Evolutionary conservation across 30 jellyfish, hydroid and myxozoan genomes (phyloP).

Genomic region (Cassiopea xamachana): DNA sequence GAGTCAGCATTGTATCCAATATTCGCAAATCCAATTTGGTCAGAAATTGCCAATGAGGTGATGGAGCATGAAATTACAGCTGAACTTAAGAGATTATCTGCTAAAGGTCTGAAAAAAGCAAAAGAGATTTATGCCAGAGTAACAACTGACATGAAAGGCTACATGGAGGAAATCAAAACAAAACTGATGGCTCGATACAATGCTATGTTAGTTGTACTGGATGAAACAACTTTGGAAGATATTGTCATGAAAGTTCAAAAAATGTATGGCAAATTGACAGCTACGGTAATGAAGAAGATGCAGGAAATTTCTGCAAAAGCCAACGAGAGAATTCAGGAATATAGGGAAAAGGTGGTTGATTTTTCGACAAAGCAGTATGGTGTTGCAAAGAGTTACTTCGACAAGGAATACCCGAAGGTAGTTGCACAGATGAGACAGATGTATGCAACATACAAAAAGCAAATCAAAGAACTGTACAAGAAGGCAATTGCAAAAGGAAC

Average conservation of each 20-base stretch:
- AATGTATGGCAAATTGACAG: not conserved
- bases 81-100: constrained; percentile 47
- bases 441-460: constrained; percentile 28
- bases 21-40: constrained; percentile 83
- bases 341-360: constrained; percentile 10
- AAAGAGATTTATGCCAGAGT: constrained; percentile 2
- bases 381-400: constrained; percentile 19
- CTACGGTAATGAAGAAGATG: constrained; percentile 19
- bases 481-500: not conserved
- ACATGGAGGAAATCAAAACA: constrained; percentile 5
- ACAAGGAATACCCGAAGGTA: constrained; percentile 45
- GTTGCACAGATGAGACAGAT: constrained; percentile 21
- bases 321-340: constrained; percentile 14
- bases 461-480: constrained; percentile 1
- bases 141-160: constrained; percentile 22
- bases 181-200: constrained; percentile 45
- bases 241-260: constrained; percentile 52
- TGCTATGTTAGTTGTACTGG: constrained; percentile 44
- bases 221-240: constrained; percentile 86
- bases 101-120: constrained; percentile 1
- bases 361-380: constrained; percentile 23
- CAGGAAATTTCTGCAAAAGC: constrained; percentile 24
- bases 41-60: constrained; percentile 84
- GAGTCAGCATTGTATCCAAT: constrained; percentile 70
- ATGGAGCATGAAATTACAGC: constrained; percentile 77